A percentile compares a stretch with the other conserved stretches of the same genome.
Conservation (phyloP, 2,113 vertebrate species). For the Sarotherodon lohbergeri region DNA sequence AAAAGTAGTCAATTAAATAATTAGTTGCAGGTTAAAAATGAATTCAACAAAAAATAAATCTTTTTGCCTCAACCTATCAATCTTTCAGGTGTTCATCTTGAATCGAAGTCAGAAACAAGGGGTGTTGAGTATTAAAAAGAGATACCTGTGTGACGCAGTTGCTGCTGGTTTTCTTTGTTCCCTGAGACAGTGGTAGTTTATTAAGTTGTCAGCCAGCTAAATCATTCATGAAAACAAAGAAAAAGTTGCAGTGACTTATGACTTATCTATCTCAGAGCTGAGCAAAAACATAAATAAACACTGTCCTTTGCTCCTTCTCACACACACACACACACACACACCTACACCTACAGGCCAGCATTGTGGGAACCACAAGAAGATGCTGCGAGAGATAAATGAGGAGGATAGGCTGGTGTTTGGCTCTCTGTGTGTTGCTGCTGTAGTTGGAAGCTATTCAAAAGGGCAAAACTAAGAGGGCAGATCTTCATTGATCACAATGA, state of each 20-base stretch:
- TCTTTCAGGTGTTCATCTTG: background rate
- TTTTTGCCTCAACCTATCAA: background rate
- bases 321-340: background rate
- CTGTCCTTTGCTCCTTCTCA: background rate
- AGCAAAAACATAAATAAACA: background rate
- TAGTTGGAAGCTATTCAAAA: constrained; percentile 1
- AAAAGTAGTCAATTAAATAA: background rate
- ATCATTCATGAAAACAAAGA: constrained; percentile 39
- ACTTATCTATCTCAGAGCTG: background rate
- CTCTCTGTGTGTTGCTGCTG: background rate
- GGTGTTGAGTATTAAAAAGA: background rate
- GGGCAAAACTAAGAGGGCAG: constrained; percentile 15
- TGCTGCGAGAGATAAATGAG: constrained; percentile 36
- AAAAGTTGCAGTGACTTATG: constrained; percentile 28
- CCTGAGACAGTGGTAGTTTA: background rate
- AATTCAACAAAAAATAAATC: background rate
- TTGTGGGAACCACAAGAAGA: constrained; percentile 3
- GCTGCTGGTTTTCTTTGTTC: background rate
- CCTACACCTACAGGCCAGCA: background rate
- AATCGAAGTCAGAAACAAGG: background rate
- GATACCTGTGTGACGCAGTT: background rate
- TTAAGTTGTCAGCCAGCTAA: constrained; percentile 12
- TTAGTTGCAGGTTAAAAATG: background rate
- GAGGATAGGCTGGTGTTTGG: background rate
- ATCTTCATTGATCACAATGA: constrained; percentile 34